Base-by-base conservation (phyloP, 2,888 invertebrate species). In the Sarcophaga rosellei region DNA sequence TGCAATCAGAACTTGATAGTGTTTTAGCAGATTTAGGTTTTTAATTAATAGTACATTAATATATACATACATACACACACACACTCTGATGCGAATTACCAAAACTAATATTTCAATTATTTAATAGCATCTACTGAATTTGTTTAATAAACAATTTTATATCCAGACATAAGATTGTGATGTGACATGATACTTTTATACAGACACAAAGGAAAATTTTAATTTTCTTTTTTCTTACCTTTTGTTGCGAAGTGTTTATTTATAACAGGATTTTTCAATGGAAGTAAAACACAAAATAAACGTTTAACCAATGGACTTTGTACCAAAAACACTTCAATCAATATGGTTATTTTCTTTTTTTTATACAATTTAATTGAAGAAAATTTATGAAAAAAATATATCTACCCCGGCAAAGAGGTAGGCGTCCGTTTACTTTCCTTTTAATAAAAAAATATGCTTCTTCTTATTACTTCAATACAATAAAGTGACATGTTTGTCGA, bases 1-100 rank as follows among this genome's bases (percentile, higher is more conserved):
- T 98, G 69, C 96, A 98, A 93, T 96, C 96, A 90, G 98, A 98
- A 93, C 93, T 98, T 85, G 97, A 98, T 92, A 96, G 97, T 5
- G 96, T 97, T 25, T 95, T 98, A 87, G 96, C 97, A 59, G 97
- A 98, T 93, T 94, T 98, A 90, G 97, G 97, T 90, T 97, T 95
- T 84, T 92, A 92, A 81, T 65, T 81, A 73, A 57, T 25, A 59
- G 35, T 35, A 35, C 35, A 35, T 35, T 35, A 35, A 35, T 44
- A 68, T 12, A 15, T 21, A 45, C 57, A 61, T 20, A 53, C 44
- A 47, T 4, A 62, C 17, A 65, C 8, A 63, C 25, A 68, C 17
- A 23, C 12, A 70, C 20, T 35, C 62, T 11, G 35, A 65, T 35
- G 8, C 20, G 23, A 63, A 12, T 20, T 63, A 20, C 4, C 17